A percentile compares a stretch with the other conserved stretches of the same genome.
Conservation (phyloP, 2,113 vertebrate species). For the Panthera leo region DNA sequence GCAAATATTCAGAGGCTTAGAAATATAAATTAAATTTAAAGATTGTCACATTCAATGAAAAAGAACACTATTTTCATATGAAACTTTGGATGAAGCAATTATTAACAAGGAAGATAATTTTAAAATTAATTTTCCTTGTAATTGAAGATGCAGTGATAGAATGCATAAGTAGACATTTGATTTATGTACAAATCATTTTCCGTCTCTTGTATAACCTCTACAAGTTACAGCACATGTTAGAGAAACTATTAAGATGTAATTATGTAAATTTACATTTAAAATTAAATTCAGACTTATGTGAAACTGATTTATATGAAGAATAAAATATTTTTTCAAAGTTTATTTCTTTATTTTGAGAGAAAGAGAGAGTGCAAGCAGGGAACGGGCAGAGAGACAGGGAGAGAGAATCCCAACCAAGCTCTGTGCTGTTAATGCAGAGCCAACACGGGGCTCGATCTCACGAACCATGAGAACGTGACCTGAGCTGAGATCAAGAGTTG, state of each 20-base stretch:
- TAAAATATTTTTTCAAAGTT: not conserved
- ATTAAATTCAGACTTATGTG: conserved; percentile 16
- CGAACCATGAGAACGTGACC: no score
- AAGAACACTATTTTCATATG: not conserved
- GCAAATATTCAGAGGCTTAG: not conserved
- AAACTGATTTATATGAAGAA: not conserved
- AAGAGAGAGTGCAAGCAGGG: no score
- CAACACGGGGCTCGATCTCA: no score
- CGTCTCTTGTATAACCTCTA: not conserved
- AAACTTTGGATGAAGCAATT: not conserved
- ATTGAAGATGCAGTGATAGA: not conserved
- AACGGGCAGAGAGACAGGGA: no score
- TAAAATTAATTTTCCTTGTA: not conserved
- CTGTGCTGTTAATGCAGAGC: no score
- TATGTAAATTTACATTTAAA: conserved; percentile 43
- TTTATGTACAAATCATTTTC: not conserved
- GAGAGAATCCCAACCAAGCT: no score
- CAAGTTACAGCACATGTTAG: conserved; percentile 11
- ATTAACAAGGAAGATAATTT: not conserved
- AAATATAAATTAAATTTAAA: conserved; percentile 16
- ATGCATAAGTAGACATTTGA: not conserved
- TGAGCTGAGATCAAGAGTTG: no score
- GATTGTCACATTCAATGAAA: not conserved
- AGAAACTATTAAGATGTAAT: not conserved
- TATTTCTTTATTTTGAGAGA: no score